Percentiles rank a stretch among this genome's conserved stretches.
These are phyloP conservation scores for Chanos chanos DNA, from an alignment of 2,797 vertebrate species.

Conservation along the genomic window DNA sequence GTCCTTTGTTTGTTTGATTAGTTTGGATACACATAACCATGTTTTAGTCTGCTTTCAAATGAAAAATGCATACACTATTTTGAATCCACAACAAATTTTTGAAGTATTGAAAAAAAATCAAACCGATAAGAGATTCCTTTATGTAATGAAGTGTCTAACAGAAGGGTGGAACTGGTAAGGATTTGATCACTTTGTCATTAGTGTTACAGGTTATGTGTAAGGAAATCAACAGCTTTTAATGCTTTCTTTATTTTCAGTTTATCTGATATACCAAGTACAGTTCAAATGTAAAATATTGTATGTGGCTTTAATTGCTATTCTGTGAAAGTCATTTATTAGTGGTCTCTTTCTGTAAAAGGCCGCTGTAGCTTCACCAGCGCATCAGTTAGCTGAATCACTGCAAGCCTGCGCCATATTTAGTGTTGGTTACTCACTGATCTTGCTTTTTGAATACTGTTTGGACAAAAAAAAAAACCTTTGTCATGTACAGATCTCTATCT, in stretches of 20 bases:
- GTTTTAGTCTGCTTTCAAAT: slow-evolving; percentile 80
- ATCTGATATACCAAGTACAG: slow-evolving; percentile 44
- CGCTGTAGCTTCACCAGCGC: slow-evolving; percentile 49
- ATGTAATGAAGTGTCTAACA: too few relatives aligned
- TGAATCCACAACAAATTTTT: too few relatives aligned
- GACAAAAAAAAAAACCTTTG: too few relatives aligned
- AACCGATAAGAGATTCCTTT: not conserved
- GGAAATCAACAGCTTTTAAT: slow-evolving; percentile 9
- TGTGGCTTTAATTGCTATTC: slow-evolving; percentile 45
- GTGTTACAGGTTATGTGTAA: too few relatives aligned
- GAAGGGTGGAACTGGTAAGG: too few relatives aligned
- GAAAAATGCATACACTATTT: slow-evolving; percentile 34
- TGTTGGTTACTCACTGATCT: slow-evolving; percentile 15
- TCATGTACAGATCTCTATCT: slow-evolving; percentile 41
- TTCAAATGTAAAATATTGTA: slow-evolving; percentile 45
- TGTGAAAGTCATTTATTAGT: slow-evolving; percentile 43
- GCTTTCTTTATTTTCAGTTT: slow-evolving; percentile 41
- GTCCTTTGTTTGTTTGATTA: slow-evolving; percentile 78
- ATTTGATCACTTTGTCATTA: too few relatives aligned
- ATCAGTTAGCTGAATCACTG: slow-evolving; percentile 42
- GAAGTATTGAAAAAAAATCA: too few relatives aligned
- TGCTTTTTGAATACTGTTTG: slow-evolving; percentile 27
- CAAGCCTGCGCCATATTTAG: slow-evolving; percentile 33
- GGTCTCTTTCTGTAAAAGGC: slow-evolving; percentile 44
- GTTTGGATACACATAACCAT: slow-evolving; percentile 62